A percentile compares a stretch with the other conserved stretches of the same genome.
phyloP scores from a whole-genome alignment of 2,113 vertebrate genomes.

The Perccottus glenii region DNA sequence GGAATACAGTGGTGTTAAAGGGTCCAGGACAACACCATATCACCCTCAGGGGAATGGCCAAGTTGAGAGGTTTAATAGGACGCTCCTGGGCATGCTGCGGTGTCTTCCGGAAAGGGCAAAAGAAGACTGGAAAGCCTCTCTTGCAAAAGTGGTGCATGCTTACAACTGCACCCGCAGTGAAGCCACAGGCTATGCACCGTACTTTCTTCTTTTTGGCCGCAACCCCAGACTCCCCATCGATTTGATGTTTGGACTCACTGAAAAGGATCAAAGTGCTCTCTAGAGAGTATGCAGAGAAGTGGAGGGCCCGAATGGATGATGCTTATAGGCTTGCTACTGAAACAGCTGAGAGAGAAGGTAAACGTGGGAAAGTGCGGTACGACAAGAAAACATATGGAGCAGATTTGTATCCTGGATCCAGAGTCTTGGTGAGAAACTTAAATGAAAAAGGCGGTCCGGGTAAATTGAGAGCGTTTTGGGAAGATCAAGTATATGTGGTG shows the following conservation, averaged over 20 bases:
- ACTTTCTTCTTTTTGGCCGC: not conserved
- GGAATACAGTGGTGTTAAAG: not conserved
- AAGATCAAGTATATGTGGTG: not conserved
- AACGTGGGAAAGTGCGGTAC: not conserved
- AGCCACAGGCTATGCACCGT: not conserved
- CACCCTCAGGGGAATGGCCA: conserved; percentile 1
- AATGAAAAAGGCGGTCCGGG: not conserved
- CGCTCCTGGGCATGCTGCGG: not conserved
- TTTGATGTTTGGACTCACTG: not conserved
- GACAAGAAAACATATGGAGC: not conserved
- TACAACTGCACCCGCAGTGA: conserved; percentile 7
- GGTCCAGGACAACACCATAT: not conserved
- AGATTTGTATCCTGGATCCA: not conserved
- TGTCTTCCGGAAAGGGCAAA: not conserved
- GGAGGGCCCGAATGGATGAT: conserved; percentile 10
- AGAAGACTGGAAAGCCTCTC: not conserved
- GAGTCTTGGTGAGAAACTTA: not conserved
- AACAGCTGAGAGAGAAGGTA: not conserved
- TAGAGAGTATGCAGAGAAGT: conserved; percentile 13
- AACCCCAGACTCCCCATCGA: not conserved
- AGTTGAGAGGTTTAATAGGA: not conserved
- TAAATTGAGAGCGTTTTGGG: not conserved
- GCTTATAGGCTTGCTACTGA: not conserved
- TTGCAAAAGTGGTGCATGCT: not conserved
- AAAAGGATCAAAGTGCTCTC: not conserved